These are phyloP conservation scores for Cecidostiba fungosa DNA, from an alignment of 2,888 invertebrate genomes.

Conservation along the genomic window DNA sequence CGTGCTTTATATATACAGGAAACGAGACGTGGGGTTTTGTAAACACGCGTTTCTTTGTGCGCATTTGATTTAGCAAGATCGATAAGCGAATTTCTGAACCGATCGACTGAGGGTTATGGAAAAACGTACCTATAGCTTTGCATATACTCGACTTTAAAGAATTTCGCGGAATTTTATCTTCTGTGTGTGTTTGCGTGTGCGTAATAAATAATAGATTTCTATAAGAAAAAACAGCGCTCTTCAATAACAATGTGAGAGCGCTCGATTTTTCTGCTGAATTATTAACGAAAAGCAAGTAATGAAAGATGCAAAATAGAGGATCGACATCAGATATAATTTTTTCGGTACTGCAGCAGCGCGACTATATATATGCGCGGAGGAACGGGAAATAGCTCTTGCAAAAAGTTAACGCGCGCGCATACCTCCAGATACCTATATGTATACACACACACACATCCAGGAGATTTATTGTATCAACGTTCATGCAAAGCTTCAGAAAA, in stretches of 20 bases:
- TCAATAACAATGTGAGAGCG: neutral
- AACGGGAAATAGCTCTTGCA: neutral
- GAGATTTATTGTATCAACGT: slow-evolving; percentile 19
- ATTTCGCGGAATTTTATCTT: too few species aligned
- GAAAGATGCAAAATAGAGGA: neutral
- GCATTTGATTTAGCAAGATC: neutral
- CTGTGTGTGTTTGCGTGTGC: too few species aligned
- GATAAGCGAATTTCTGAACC: neutral
- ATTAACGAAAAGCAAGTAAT: neutral
- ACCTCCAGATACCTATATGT: neutral
- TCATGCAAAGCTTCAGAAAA: neutral
- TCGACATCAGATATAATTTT: slow-evolving; percentile 5
- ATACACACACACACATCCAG: neutral
- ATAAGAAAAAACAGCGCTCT: neutral
- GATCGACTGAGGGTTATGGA: too few species aligned
- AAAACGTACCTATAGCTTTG: too few species aligned
- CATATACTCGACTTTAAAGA: too few species aligned
- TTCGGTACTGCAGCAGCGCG: neutral
- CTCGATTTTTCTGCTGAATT: neutral
- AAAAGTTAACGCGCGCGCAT: slow-evolving; percentile 5
- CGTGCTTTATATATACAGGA: too few species aligned
- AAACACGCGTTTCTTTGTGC: too few species aligned
- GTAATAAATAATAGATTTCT: too few species aligned
- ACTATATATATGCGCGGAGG: neutral
- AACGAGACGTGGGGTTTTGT: too few species aligned